phyloP scores from a whole-genome alignment of 2,888 invertebrate species.

The Conchocele bisecta region DNA sequence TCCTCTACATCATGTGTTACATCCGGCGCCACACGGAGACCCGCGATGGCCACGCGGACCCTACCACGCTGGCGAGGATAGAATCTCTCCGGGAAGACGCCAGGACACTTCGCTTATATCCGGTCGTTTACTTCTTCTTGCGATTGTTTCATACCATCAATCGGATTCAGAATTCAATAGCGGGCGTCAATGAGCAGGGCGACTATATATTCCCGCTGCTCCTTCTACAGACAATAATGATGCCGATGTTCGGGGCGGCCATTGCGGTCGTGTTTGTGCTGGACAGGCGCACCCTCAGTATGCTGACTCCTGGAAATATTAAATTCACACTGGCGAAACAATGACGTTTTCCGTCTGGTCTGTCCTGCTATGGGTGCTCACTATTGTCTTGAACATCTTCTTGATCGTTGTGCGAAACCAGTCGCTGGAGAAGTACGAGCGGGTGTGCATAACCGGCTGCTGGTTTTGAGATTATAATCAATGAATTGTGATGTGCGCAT shows the following conservation, averaged over 20 bases:
- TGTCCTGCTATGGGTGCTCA: no score
- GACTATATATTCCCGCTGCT: slow-evolving; percentile 22
- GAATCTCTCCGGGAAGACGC: slow-evolving; percentile 23
- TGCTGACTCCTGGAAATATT: no score
- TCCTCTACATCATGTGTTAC: slow-evolving; percentile 6
- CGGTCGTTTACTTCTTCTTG: slow-evolving; percentile 32
- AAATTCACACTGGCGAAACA: no score
- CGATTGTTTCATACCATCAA: slow-evolving; percentile 19
- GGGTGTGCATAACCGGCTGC: not conserved
- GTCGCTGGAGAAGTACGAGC: no score
- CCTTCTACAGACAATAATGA: slow-evolving; percentile 15
- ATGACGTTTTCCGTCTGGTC: no score
- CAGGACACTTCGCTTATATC: slow-evolving; percentile 28
- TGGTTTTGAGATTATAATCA: no score
- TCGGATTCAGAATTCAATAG: slow-evolving; percentile 22
- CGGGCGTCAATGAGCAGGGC: no score
- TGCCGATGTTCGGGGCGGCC: slow-evolving; percentile 18
- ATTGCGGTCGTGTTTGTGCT: slow-evolving; percentile 34
- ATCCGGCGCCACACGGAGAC: not conserved
- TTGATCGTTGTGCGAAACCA: no score
- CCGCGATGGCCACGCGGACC: not conserved
- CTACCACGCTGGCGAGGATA: not conserved
- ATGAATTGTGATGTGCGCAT: no score
- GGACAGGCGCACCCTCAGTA: slow-evolving; percentile 19
- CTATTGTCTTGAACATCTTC: no score